phyloP scores from a whole-genome alignment of 2,888 invertebrate genomes.

The Ernsta delagoae region DNA sequence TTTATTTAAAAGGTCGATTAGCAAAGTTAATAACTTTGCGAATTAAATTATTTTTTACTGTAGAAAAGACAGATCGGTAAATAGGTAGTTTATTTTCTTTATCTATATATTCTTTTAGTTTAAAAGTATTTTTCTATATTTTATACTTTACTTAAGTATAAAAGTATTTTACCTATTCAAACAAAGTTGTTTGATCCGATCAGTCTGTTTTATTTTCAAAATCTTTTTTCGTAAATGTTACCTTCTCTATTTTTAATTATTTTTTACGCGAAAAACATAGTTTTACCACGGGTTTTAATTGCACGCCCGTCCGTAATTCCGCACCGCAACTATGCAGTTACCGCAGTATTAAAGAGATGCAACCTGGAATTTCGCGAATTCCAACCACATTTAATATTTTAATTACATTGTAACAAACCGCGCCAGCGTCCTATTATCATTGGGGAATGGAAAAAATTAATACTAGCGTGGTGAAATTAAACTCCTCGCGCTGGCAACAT shows the following conservation, averaged over 20 bases:
- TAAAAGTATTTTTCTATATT: too few relatives aligned
- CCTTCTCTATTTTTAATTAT: conserved; percentile 17
- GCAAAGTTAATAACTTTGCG: too few relatives aligned
- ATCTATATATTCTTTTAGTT: too few relatives aligned
- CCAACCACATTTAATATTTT: conserved; percentile 45
- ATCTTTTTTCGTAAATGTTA: conserved; percentile 14
- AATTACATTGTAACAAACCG: conserved; percentile 50
- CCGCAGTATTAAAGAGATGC: conserved; percentile 32
- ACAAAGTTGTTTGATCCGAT: too few relatives aligned
- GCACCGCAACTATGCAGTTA: conserved; percentile 14
- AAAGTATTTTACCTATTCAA: too few relatives aligned
- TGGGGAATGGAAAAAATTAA: conserved; percentile 51
- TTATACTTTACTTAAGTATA: too few relatives aligned
- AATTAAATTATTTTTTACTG: too few relatives aligned
- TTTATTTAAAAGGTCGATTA: too few relatives aligned
- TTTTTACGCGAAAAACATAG: conserved; percentile 17
- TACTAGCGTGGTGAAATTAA: conserved; percentile 51
- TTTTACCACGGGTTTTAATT: conserved; percentile 25
- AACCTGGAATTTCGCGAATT: conserved; percentile 35
- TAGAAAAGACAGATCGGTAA: too few relatives aligned
- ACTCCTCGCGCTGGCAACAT: conserved; percentile 61
- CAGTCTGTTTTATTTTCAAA: too few relatives aligned
- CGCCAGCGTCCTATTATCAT: conserved; percentile 49
- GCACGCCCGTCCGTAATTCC: conserved; percentile 16
- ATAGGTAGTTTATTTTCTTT: too few relatives aligned